Base-by-base conservation (phyloP, 2,888 invertebrate genomes). In the Schizotus pectinicornis region DNA sequence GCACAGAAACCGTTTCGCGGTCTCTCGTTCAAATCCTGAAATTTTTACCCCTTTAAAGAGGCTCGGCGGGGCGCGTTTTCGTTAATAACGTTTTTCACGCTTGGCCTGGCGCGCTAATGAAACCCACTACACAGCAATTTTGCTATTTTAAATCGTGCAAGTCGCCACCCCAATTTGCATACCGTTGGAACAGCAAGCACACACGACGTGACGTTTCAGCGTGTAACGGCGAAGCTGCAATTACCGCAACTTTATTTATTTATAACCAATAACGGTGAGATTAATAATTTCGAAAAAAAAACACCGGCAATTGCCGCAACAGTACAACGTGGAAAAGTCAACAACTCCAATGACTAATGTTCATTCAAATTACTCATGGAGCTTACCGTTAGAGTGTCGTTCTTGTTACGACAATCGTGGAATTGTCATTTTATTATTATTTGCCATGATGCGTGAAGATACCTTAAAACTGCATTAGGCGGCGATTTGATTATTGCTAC, bases 31-130 rank as follows among this genome's bases (percentile, higher is more conserved):
- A 48, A 55, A 55, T 47, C 41, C 55, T 31, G 39, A 39, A 43
- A 42, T 55, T 55, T 55, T 55, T 48, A 49, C 41, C 50, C 50
- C 38, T 51, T 49, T 50, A 37, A 53, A 46, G 46, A 22, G 22
- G 22, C 22, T 22, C 5, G 22, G 22, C 22, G 22, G 53, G 45
- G 22, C 13, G 43, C 50, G 61, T 63, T 63, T 58, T 55, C 58
- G 62, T 58, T 64, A 64, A 64, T 64, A 64, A 56, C 61, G 61
- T 58, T 64, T 60, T 64, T 59, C 56, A 55, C 64, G 61, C 47
- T 55, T 60, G 60, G 60, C 53, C 37, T 58, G 58, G 31, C 45
- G 47, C 60, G 53, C 56, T 64, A 64, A 64, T 64, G 64, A 62
- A 64, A 64, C 51, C 60, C 14, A 49, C 53, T 47, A 48, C 56